Conservation (phyloP, 1,140 invertebrate genomes). For the Diplogasteroides magnus region DNA sequence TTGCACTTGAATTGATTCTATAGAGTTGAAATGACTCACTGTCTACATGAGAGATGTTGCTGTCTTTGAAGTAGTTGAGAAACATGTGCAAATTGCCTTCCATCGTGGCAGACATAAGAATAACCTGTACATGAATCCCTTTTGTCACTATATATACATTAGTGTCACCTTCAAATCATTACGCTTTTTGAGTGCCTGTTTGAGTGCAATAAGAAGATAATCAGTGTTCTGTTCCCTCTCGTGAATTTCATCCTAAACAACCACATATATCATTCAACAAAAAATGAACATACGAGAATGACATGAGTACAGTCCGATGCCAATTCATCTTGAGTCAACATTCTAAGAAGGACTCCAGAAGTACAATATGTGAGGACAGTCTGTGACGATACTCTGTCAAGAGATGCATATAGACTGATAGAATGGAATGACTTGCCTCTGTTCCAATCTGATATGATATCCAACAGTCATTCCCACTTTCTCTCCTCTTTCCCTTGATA, state of each 20-base stretch:
- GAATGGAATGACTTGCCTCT: slow-evolving; percentile 46
- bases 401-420: slow-evolving; percentile 24
- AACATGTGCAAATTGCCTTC: slow-evolving; percentile 71
- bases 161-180: slow-evolving; percentile 56
- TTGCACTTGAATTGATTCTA: no score
- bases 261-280: not conserved
- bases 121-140: slow-evolving; percentile 64
- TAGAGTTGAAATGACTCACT: slow-evolving; percentile 36
- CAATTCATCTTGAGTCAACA: slow-evolving; percentile 72
- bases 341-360: slow-evolving; percentile 78
- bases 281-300: slow-evolving; percentile 72
- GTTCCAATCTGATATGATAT: slow-evolving; percentile 83
- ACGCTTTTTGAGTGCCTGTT: slow-evolving; percentile 69
- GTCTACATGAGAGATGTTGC: slow-evolving; percentile 68
- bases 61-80: slow-evolving; percentile 75
- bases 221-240: slow-evolving; percentile 86
- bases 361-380: slow-evolving; percentile 85
- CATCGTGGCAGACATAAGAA: slow-evolving; percentile 92
- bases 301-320: slow-evolving; percentile 75
- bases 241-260: slow-evolving; percentile 75
- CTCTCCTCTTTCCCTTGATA: slow-evolving; percentile 70
- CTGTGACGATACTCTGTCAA: slow-evolving; percentile 67
- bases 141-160: not conserved
- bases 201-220: slow-evolving; percentile 78
- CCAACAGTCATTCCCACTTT: slow-evolving; percentile 78